Base-by-base conservation (phyloP, 2,113 vertebrate genomes). In the Passer domesticus region DNA sequence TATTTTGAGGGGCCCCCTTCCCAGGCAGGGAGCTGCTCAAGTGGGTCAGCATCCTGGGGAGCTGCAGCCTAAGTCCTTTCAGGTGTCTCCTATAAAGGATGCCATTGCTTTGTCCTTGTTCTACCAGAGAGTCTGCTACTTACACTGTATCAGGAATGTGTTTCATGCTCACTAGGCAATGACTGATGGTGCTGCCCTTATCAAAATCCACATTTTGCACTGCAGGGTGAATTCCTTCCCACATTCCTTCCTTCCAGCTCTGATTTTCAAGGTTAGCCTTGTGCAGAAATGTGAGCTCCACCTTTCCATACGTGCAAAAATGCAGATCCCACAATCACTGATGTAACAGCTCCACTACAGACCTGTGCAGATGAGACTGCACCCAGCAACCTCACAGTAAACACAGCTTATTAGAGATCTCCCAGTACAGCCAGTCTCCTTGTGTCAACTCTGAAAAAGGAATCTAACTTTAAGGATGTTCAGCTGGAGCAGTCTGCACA, bases 81-180 rank as follows among this genome's bases (percentile, higher is more conserved):
- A 75, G 17, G 21, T 33, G 17, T 28, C 77, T 84, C n/a, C 35
- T 16, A 8, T 47, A 5, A 43, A 49, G 0, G 7, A 19, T 60
- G 28, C 28, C 49, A 49, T 31, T 5, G 0, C 13, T 58, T 49
- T 76, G 24, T 80, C 5, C 1, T 53, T 24, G 27, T 37, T 43
- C 9, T 37, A 44, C 37, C 49, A 70, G 46, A n/a, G 23, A 86
- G 22, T 25, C 46, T 66, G 24, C 22, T 69, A 49, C 17, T 27
- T 88, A 35, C 0, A 0, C 15, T 50, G 6, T 24, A 16, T 69
- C 44, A 50, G 83, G 30, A 86, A 55, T 39, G 66, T 1, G 27
- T 69, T 22, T 63, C 23, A 17, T 80, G 30, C 46, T 85, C 41
- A 50, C 77, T 62, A 92, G 39, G 47, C n/a, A 74, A 67, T 33